phyloP scores from a whole-genome alignment of 2,888 invertebrate species.

The Malachius bipustulatus region DNA sequence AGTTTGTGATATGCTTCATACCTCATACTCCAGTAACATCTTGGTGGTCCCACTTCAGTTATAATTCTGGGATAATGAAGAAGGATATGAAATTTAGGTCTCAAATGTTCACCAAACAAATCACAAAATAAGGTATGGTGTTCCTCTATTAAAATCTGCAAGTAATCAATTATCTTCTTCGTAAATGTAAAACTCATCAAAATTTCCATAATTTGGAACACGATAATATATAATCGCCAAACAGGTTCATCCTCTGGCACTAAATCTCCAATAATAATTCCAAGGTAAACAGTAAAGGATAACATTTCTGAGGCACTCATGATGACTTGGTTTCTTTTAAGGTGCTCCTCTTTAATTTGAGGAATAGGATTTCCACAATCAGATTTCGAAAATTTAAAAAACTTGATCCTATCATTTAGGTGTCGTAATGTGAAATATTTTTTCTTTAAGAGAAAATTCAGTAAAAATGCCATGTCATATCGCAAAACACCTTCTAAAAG shows the following conservation, averaged over 20 bases:
- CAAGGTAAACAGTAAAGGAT: constrained; percentile 6
- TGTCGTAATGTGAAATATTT: constrained; percentile 6
- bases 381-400: constrained; percentile 7
- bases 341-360: constrained; percentile 5
- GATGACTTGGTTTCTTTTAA: constrained; percentile 7
- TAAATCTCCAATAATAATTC: constrained; percentile 9
- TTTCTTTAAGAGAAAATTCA: constrained; percentile 3
- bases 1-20: constrained; percentile 7
- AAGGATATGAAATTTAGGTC: constrained; percentile 2
- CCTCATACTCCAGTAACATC: constrained; percentile 6
- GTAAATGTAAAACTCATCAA: constrained; percentile 5
- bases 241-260: constrained; percentile 4
- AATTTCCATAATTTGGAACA: constrained; percentile 7
- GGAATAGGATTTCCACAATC: constrained; percentile 8
- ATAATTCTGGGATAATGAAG: constrained; percentile 9
- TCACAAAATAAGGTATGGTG: no score
- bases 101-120: background rate
- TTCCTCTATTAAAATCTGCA: no score
- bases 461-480: constrained; percentile 5
- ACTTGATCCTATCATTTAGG: constrained; percentile 8
- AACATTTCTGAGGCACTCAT: constrained; percentile 8
- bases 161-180: background rate
- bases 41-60: constrained; percentile 6
- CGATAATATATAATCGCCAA: constrained; percentile 7
- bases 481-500: constrained; percentile 5